Base-by-base conservation (phyloP, 2,113 vertebrate species). In the Sinocyclocheilus rhinocerous region DNA sequence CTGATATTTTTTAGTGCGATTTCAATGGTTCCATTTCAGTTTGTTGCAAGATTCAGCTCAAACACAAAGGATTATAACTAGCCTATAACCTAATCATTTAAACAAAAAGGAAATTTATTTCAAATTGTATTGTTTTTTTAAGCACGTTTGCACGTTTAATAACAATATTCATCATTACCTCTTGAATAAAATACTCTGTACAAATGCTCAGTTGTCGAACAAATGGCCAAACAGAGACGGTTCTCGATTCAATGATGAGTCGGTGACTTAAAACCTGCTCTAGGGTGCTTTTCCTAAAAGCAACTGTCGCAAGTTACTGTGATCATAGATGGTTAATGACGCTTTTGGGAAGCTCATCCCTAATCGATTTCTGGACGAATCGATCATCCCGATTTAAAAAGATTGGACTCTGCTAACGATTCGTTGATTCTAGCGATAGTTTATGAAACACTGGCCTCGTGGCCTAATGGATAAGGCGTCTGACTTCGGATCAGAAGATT, bases 361-460 rank as follows among this genome's bases (percentile, higher is more conserved):
- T 59, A 9, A 59, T 59, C 8, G 22, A n/a, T 10, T 10, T 59
- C 7, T 59, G 20, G 9, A 10, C 7, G 26, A 33, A 8, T 33
- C 26, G 0, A 29, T 26, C 5, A 6, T 16, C 1, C 3, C 45
- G 10, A 2, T 33, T 69, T 8, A 1, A 67, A 67, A 63, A 63
- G 61, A 63, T 3, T 29, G 0, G 13, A 65, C 11, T 57, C 52
- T 50, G 13, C 12, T 3, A 7, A 57, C 4, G 52, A 52, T 52
- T 52, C 4, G 0, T 3, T 52, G 50, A 15, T 52, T 4, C 0
- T 8, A 52, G 4, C 50, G 16, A 52, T 52, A 6, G 15, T 0
- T 50, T 4, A 1, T 13, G 1, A 10, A 45, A 0, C 2, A 18
- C 1, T 0, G 33, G 33, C 67, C 67, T 70, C 0, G 67, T 70